Evolutionary conservation across 2,113 vertebrate species (phyloP).

Genomic region (Calonectris borealis): DNA sequence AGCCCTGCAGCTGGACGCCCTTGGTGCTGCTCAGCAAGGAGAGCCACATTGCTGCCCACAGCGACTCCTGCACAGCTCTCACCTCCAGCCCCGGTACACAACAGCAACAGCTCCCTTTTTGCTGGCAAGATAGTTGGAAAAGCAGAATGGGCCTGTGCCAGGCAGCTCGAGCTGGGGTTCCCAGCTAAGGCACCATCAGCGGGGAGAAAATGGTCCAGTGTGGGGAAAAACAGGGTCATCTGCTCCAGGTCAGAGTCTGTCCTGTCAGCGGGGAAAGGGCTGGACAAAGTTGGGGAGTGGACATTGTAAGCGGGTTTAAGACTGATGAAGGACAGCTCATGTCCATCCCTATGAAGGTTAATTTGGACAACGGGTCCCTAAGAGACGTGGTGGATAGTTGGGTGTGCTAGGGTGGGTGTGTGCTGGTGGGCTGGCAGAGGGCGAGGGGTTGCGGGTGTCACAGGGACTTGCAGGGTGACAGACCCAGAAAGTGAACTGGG

Average conservation of each 20-base stretch:
- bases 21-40: background rate
- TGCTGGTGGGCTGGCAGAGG: background rate
- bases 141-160: background rate
- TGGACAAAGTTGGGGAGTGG: background rate
- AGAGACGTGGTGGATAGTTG: fast-evolving
- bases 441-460: fast-evolving
- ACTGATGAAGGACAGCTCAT: background rate
- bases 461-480: background rate
- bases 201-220: background rate
- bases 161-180: background rate
- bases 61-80: background rate
- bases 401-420: fast-evolving
- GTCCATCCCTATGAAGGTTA: background rate
- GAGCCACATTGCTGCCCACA: fast-evolving
- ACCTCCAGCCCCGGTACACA: background rate
- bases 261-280: background rate
- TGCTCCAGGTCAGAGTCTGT: background rate
- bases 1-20: background rate
- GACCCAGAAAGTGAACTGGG: background rate
- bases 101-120: background rate
- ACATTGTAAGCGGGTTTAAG: background rate
- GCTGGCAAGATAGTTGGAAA: background rate
- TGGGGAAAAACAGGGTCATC: background rate
- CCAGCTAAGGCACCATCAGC: background rate
- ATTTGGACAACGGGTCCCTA: background rate